phyloP scores from a whole-genome alignment of 1,140 invertebrate species.

The Drosophila orosa region DNA sequence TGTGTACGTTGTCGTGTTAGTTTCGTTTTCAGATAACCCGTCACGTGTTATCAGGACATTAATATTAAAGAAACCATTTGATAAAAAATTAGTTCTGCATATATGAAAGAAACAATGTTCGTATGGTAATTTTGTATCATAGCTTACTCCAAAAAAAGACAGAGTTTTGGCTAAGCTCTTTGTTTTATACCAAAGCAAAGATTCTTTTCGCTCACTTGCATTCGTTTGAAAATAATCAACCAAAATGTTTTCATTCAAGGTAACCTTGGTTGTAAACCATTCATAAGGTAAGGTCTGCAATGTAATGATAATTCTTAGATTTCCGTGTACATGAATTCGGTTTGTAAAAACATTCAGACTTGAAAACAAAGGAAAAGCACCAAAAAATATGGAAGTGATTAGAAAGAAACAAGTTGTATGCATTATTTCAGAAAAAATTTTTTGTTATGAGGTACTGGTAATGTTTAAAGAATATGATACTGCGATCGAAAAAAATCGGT shows the following conservation, averaged over 20 bases:
- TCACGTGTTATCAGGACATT: slow-evolving; percentile 12
- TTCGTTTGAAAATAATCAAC: slow-evolving; percentile 54
- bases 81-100: slow-evolving; percentile 27
- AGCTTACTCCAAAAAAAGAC: slow-evolving; percentile 21
- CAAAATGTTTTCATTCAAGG: slow-evolving; percentile 25
- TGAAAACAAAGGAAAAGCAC: background rate
- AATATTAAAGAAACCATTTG: slow-evolving; percentile 28
- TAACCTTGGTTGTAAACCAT: slow-evolving; percentile 49
- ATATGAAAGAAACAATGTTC: slow-evolving; percentile 38
- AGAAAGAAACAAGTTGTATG: background rate
- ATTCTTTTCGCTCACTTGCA: slow-evolving; percentile 22
- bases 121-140: slow-evolving; percentile 19
- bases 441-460: background rate
- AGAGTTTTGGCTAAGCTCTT: slow-evolving; percentile 20
- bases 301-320: slow-evolving; percentile 13
- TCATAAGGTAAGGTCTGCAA: slow-evolving; percentile 17
- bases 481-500: slow-evolving; percentile 3
- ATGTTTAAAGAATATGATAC: slow-evolving; percentile 8
- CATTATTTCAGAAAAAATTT: background rate
- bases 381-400: background rate
- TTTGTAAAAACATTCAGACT: slow-evolving; percentile 35
- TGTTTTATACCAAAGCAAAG: slow-evolving; percentile 38
- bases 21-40: slow-evolving; percentile 19
- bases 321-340: slow-evolving; percentile 13
- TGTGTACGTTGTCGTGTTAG: slow-evolving; percentile 1